Conservation (phyloP, 2,888 invertebrate species). For the Steromphala cineraria region DNA sequence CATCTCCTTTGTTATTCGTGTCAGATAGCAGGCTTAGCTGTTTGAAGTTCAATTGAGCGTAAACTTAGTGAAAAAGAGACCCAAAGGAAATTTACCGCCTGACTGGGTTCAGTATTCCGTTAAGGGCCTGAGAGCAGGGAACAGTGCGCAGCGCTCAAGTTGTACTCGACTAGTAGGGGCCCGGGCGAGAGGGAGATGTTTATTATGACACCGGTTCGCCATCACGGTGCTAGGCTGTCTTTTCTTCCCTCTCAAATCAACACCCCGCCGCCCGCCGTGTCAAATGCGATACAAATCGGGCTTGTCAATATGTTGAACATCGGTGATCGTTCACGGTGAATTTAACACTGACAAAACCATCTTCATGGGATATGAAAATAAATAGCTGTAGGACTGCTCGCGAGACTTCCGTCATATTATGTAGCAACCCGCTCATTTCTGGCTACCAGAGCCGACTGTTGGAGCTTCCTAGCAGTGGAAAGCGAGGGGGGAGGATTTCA, state of each 20-base stretch:
- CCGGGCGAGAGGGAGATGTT: neutral
- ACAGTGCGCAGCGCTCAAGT: neutral
- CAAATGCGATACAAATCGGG: neutral
- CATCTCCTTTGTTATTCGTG: neutral
- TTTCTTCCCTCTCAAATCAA: neutral
- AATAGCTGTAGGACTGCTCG: neutral
- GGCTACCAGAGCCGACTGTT: too few relatives aligned
- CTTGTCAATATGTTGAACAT: constrained; percentile 18
- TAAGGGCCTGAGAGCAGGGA: neutral
- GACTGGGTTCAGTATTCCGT: constrained; percentile 14
- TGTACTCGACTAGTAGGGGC: too few relatives aligned
- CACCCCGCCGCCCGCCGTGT: neutral
- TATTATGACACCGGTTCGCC: neutral
- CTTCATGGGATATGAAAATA: constrained; percentile 19
- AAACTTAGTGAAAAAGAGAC: constrained; percentile 11
- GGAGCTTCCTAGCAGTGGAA: too few relatives aligned
- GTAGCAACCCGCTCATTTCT: neutral
- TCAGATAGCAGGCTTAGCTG: neutral
- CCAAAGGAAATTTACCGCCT: constrained; percentile 22
- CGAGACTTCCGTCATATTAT: neutral
- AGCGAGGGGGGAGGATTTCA: too few relatives aligned
- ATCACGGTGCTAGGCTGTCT: neutral
- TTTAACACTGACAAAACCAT: constrained; percentile 19
- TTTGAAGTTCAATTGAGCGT: constrained; percentile 20
- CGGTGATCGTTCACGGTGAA: constrained; percentile 16